These are phyloP conservation scores for Hepsetus odoe DNA, from an alignment of 2,113 vertebrate species.

Conservation along the genomic window DNA sequence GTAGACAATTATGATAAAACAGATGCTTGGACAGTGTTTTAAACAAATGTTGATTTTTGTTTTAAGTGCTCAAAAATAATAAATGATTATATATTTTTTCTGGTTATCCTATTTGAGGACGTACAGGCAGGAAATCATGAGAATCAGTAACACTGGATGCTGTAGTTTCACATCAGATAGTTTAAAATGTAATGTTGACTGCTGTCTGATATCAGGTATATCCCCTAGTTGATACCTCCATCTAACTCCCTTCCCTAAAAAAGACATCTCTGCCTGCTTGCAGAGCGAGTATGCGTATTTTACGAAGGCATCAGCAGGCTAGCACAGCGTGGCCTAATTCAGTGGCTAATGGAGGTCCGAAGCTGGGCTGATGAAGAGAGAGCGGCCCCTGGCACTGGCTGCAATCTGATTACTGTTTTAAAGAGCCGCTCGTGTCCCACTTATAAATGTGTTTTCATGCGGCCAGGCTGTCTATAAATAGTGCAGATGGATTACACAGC, in stretches of 20 bases:
- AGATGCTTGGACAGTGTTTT: too few species aligned
- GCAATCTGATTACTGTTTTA: slow-evolving; percentile 56
- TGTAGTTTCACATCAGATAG: too few species aligned
- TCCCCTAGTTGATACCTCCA: slow-evolving; percentile 26
- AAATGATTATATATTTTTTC: too few species aligned
- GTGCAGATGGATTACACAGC: slow-evolving; percentile 19
- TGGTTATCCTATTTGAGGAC: too few species aligned
- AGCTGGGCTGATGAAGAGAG: slow-evolving; percentile 61
- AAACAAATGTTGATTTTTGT: too few species aligned
- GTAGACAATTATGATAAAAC: too few species aligned
- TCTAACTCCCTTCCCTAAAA: slow-evolving; percentile 37
- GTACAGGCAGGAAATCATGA: too few species aligned
- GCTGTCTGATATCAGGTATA: too few species aligned
- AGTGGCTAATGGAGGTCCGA: slow-evolving; percentile 64
- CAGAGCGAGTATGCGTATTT: slow-evolving; percentile 63
- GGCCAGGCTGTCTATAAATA: slow-evolving; percentile 36
- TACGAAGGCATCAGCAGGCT: slow-evolving; percentile 64
- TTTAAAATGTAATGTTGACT: too few species aligned
- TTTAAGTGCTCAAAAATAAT: too few species aligned
- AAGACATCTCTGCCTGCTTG: slow-evolving; percentile 65
- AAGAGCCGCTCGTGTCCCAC: slow-evolving; percentile 22
- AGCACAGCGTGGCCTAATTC: slow-evolving; percentile 55
- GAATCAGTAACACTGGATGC: too few species aligned
- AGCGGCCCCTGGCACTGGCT: slow-evolving; percentile 54
- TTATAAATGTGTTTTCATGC: slow-evolving; percentile 49